Base-by-base conservation (phyloP, 2,113 vertebrate species). In the Rutilus rutilus region DNA sequence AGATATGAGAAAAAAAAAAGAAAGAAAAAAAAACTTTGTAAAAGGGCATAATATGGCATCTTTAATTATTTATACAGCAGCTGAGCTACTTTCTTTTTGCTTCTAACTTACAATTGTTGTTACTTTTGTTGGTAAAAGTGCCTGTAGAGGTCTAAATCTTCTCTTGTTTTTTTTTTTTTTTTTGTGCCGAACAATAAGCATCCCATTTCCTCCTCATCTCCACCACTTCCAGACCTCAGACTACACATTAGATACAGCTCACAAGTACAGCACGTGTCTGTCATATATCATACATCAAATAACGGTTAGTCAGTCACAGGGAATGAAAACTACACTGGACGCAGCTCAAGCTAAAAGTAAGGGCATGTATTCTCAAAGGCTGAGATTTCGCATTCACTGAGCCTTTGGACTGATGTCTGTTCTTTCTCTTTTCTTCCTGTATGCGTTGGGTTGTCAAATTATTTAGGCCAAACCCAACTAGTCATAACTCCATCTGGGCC, bases 241-340 rank as follows among this genome's bases (percentile, higher is more conserved):
- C 23, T 23, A 12, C 21, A 42, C 33, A 23, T 42, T 27, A 81
- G 7, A 30, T 25, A 36, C 11, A 1, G 10, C 25, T 69, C 47
- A 52, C 64, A 14, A 36, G 36, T 25, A 33, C 17, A 4, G 27
- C 45, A 69, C 27, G 45, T 54, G 42, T 82, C 62, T 82, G 64
- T 54, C 64, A 80, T 80, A 19, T 27, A 81, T 64, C 15, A 81
- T 81, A 81, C 78, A 81, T 69, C 42, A 69, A 54, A 69, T 52
- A 54, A 36, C 6, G 3, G 27, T 82, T 69, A 82, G 79, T 50
- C 79, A 67, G 59, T 64, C 78, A 67, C 30, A 60, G 30, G n/a
- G 12, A 14, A 71, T 73, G n/a, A 71, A 57, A 59, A 73, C 47
- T 54, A 60, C 39, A 42, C 19, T 85, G 74, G 45, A 82, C 9